Conservation (phyloP, 2,797 vertebrate species). For the Rhabdomys pumilio region DNA sequence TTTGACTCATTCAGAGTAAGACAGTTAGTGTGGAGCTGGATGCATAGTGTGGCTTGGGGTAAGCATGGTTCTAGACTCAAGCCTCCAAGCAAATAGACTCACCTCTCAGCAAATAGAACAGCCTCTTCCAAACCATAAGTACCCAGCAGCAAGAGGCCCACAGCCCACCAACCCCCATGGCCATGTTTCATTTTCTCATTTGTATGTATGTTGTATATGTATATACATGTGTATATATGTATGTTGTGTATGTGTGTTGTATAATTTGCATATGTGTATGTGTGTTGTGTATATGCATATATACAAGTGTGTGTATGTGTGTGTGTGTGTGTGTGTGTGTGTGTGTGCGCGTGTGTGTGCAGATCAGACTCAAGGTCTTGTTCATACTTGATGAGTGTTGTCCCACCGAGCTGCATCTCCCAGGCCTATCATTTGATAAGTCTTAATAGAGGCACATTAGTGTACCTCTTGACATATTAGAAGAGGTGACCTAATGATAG, state of each 20-base stretch:
- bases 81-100: not conserved
- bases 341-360: too few relatives aligned
- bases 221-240: not conserved
- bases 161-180: not conserved
- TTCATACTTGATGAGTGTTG: not conserved
- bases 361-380: not conserved
- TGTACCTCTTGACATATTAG: not conserved
- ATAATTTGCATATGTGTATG: not conserved
- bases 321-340: not conserved
- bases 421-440: not conserved
- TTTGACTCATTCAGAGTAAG: slow-evolving; percentile 35
- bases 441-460: not conserved
- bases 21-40: not conserved
- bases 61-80: not conserved
- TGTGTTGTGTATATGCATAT: too few relatives aligned
- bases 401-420: not conserved
- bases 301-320: not conserved
- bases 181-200: not conserved
- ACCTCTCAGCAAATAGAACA: not conserved
- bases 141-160: not conserved
- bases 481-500: not conserved
- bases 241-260: not conserved
- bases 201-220: not conserved
- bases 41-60: not conserved
- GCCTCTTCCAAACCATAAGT: not conserved